Percentiles rank a stretch among this genome's conserved stretches.
Evolutionary conservation across 2,888 invertebrate species (phyloP).

Genomic region (Muschampia plurimacula): DNA sequence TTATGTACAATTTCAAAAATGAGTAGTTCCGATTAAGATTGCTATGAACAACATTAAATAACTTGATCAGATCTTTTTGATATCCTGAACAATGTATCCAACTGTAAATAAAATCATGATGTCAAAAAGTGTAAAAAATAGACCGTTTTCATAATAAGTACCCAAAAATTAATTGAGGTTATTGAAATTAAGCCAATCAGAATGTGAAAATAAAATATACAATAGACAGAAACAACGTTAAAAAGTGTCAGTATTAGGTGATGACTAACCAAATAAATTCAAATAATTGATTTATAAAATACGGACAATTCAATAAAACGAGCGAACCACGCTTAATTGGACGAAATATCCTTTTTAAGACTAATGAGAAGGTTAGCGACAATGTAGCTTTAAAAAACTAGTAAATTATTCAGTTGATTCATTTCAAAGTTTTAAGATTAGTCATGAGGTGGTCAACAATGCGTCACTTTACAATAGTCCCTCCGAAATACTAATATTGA

Average conservation of each 20-base stretch:
- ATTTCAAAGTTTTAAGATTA: neutral
- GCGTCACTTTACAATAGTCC: neutral
- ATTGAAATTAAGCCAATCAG: neutral
- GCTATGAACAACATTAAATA: too few relatives aligned
- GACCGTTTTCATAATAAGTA: too few relatives aligned
- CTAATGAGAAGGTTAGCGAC: slow-evolving; percentile 52
- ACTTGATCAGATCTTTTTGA: too few relatives aligned
- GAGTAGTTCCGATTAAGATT: too few relatives aligned
- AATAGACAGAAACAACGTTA: too few relatives aligned
- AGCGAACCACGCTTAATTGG: slow-evolving; percentile 64
- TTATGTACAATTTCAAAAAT: too few relatives aligned
- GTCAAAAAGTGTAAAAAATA: too few relatives aligned
- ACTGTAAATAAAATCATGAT: too few relatives aligned
- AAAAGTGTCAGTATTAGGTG: neutral
- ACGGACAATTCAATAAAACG: slow-evolving; percentile 29
- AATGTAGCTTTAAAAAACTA: slow-evolving; percentile 45
- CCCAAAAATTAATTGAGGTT: too few relatives aligned
- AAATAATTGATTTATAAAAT: slow-evolving; percentile 40
- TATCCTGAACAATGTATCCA: too few relatives aligned
- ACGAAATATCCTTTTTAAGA: slow-evolving; percentile 68
- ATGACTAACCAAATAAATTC: slow-evolving; percentile 28
- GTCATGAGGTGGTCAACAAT: neutral
- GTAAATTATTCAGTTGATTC: slow-evolving; percentile 36
- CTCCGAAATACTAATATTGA: too few relatives aligned
- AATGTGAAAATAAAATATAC: neutral